Percentiles rank a stretch among this genome's conserved stretches.
Conservation (phyloP, 2,113 vertebrate genomes). For the Zapus hudsonius region DNA sequence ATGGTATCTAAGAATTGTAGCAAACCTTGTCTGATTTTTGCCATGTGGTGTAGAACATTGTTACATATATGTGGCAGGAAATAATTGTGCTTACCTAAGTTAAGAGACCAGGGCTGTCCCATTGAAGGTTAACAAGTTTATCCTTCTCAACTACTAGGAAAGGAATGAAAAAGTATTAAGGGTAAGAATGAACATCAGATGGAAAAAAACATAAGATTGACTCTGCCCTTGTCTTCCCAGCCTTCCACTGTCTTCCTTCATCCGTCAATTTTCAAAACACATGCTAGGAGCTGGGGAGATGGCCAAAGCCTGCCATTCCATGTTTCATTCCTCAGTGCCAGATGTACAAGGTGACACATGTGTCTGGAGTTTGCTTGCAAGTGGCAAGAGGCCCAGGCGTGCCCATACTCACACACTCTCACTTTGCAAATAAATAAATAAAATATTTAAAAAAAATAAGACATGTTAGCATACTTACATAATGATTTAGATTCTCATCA, state of each 20-base stretch:
- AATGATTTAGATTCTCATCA: neutral
- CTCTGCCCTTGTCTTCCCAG: neutral
- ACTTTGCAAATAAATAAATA: too few relatives aligned
- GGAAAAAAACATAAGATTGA: neutral
- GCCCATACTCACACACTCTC: too few relatives aligned
- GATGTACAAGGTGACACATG: too few relatives aligned
- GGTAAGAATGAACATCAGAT: neutral
- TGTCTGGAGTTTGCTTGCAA: too few relatives aligned
- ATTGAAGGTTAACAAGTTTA: neutral
- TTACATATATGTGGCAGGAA: neutral
- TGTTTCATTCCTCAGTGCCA: too few relatives aligned
- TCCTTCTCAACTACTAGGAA: neutral
- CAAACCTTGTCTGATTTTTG: neutral
- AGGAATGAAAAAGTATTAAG: neutral
- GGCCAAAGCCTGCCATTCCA: too few relatives aligned
- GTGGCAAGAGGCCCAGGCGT: too few relatives aligned
- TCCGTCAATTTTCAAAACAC: neutral
- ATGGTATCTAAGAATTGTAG: neutral
- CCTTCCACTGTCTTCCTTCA: neutral
- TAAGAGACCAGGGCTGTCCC: neutral
- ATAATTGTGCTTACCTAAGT: neutral
- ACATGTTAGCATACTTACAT: neutral
- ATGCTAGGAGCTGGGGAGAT: too few relatives aligned
- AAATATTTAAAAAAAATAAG: too few relatives aligned
- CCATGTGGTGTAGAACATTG: neutral